Evolutionary conservation across 1,140 invertebrate species (phyloP).

Genomic region (Kradibia gibbosae): DNA sequence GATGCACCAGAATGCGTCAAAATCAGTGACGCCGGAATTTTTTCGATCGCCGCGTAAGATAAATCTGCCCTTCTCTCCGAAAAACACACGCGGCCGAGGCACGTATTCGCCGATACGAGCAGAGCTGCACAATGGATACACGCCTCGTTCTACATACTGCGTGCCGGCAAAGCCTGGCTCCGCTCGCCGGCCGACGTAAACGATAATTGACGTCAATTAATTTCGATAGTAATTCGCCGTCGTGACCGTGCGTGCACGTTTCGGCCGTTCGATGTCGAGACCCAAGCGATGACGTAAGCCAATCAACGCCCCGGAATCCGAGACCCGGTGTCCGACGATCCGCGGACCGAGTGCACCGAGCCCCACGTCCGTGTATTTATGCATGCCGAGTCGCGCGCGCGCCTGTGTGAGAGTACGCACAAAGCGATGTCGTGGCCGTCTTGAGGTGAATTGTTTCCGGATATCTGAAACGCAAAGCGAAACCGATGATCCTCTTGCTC

Average conservation of each 20-base stretch:
- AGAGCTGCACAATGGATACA: neutral
- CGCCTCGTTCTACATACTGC: slow-evolving; percentile 52
- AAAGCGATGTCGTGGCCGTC: neutral
- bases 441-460: slow-evolving; percentile 55
- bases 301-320: slow-evolving; percentile 56
- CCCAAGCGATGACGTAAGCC: slow-evolving; percentile 60
- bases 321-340: slow-evolving; percentile 39
- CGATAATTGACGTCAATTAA: slow-evolving; percentile 70
- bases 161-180: neutral
- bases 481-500: neutral
- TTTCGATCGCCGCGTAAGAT: slow-evolving; percentile 18
- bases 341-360: neutral
- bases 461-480: slow-evolving; percentile 52
- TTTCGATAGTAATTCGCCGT: slow-evolving; percentile 66
- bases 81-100: no score
- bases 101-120: no score
- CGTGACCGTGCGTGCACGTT: slow-evolving; percentile 25
- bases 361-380: neutral
- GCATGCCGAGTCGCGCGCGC: neutral
- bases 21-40: slow-evolving; percentile 17
- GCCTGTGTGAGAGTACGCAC: no score
- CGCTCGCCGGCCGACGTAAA: slow-evolving; percentile 53
- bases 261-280: slow-evolving; percentile 32
- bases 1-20: neutral
- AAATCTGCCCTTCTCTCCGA: neutral